Base-by-base conservation (phyloP, 2,113 vertebrate genomes). In the Cervus canadensis region DNA sequence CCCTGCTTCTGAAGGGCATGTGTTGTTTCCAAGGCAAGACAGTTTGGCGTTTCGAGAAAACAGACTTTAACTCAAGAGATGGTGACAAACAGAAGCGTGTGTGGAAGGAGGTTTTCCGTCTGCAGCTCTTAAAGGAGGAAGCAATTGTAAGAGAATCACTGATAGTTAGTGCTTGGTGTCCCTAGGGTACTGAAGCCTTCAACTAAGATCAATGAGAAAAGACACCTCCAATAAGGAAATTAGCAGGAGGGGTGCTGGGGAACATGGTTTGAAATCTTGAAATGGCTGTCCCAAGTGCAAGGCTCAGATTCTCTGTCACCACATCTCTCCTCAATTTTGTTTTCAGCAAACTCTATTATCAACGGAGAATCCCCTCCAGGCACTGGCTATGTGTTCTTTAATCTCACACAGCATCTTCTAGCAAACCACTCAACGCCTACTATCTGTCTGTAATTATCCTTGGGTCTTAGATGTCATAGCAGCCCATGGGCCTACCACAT, bases 401-500 rank as follows among this genome's bases (percentile, higher is more conserved):
- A 19, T 76, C 11, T 17, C 2, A 59, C 5, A 40, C 6, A 11
- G 50, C n/a, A 23, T 26, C 19, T 82, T 8, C 74, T 25, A 50
- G 19, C 19, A 23, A 52, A 48, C 33, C 43, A 21, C 52, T 36
- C 36, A 67, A 52, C 0, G 0, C 26, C 26, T 21, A 36, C 59
- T 5, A 2, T 6, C 48, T 50, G 2, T 4, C 9, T 16, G 6
- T 50, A 43, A 33, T 28, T 59, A 4, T 5, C 76, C 30, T 8
- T 2, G 17, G 85, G 36, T 74, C 56, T 64, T 50, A 15, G 83
- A 28, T 57, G 7, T 48, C 15, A 0, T 2, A 5, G 17, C 3
- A 25, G 48, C 23, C 4, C 3, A 16, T 14, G 11, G 36, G 10
- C 12, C 3, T 30, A 30, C 30, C 8, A 1, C 6, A 16, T 0